Evolutionary conservation across 2,797 vertebrate species (phyloP).

Genomic region (Aratinga solstitialis): DNA sequence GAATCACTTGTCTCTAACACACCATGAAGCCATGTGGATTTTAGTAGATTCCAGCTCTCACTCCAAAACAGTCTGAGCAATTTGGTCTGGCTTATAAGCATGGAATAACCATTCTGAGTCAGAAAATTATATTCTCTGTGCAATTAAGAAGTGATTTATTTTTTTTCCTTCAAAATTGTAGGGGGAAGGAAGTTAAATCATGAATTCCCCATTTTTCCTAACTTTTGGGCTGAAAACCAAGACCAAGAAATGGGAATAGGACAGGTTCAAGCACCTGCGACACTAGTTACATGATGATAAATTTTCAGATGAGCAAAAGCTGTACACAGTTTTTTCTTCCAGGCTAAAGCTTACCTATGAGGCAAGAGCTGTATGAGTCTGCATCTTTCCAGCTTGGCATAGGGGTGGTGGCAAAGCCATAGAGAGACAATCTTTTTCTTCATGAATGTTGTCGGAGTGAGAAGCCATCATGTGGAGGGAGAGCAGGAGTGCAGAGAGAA

Average conservation of each 20-base stretch:
- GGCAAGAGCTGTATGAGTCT: neutral
- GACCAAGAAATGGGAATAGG: neutral
- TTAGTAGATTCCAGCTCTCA: neutral
- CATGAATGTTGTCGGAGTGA: neutral
- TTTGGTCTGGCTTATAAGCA: neutral
- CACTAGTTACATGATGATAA: neutral
- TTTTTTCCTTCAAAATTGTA: neutral
- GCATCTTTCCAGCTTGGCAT: neutral
- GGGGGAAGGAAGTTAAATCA: neutral
- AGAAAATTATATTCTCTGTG: neutral
- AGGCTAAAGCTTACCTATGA: neutral
- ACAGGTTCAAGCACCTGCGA: neutral
- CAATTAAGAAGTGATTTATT: neutral
- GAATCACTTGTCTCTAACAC: neutral
- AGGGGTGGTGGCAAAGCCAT: neutral
- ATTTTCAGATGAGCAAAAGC: neutral
- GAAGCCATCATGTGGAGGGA: rapidly evolving
- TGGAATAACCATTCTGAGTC: neutral
- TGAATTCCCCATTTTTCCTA: neutral
- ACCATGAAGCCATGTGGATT: neutral
- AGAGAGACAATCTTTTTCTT: neutral
- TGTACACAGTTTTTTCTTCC: neutral
- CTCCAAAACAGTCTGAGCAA: neutral
- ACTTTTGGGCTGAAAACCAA: neutral
- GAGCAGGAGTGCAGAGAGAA: neutral